A percentile compares a stretch with the other conserved stretches of the same genome.
phyloP scores from a whole-genome alignment of 2,797 vertebrate genomes.

The Lagorchestes hirsutus region DNA sequence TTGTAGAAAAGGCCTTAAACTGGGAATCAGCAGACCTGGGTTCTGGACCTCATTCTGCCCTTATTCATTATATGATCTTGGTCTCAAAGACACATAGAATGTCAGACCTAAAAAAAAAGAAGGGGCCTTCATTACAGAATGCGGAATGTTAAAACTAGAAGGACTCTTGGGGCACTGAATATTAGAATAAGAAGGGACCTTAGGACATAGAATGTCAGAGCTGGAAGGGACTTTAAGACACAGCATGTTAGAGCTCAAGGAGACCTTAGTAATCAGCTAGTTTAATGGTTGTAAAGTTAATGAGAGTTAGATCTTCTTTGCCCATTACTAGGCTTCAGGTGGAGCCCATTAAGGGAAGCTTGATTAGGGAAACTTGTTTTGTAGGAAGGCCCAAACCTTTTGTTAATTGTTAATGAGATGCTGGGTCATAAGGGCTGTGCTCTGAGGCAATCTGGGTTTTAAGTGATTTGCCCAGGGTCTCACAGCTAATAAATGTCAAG shows the following conservation, averaged over 20 bases:
- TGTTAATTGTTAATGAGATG: too few relatives aligned
- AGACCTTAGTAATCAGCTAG: neutral
- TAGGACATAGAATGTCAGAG: neutral
- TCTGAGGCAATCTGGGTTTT: too few relatives aligned
- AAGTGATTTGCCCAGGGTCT: too few relatives aligned
- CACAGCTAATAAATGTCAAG: too few relatives aligned
- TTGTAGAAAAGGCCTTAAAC: neutral
- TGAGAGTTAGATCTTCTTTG: too few relatives aligned
- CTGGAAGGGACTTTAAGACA: neutral
- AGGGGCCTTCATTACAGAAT: neutral
- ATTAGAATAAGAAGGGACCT: neutral
- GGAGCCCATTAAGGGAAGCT: too few relatives aligned
- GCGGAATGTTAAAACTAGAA: neutral
- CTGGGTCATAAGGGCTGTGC: too few relatives aligned
- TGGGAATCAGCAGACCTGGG: neutral
- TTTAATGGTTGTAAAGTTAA: neutral
- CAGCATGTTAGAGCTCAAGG: neutral
- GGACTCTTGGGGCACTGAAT: neutral
- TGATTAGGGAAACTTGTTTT: too few relatives aligned
- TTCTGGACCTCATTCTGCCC: neutral
- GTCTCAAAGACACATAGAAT: neutral
- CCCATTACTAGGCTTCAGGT: too few relatives aligned
- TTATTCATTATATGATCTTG: neutral
- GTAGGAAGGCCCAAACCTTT: too few relatives aligned
- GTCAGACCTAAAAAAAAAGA: neutral